phyloP scores from a whole-genome alignment of 2,113 vertebrate genomes.

The Xyrauchen texanus region DNA sequence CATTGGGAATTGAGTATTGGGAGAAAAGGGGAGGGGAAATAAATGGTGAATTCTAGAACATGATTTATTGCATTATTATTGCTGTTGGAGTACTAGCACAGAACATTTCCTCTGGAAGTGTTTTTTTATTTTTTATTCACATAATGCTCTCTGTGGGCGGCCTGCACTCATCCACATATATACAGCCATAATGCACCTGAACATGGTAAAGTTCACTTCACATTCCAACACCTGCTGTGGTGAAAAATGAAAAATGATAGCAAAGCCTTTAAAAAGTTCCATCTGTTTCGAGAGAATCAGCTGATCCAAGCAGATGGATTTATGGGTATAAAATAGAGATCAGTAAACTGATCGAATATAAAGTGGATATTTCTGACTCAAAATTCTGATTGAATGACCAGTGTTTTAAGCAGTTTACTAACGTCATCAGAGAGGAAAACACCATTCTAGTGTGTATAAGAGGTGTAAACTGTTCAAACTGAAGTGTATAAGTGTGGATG shows the following conservation, averaged over 20 bases:
- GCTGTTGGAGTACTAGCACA: background rate
- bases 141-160: background rate
- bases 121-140: no score
- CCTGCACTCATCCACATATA: background rate
- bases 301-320: slow-evolving; percentile 21
- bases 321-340: background rate
- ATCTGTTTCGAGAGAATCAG: background rate
- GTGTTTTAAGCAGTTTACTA: no score
- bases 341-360: no score
- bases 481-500: no score
- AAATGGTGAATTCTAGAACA: background rate
- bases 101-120: background rate
- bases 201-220: background rate
- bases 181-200: background rate
- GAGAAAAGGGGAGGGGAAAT: no score
- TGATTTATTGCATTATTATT: background rate
- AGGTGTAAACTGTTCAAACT: no score
- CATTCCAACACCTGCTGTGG: background rate
- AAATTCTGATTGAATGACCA: no score
- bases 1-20: no score
- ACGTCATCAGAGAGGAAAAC: no score
- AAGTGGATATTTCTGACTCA: no score
- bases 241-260: background rate
- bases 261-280: background rate
- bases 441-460: no score